phyloP scores from a whole-genome alignment of 2,888 invertebrate species.

The Aspidiotus rigidus region DNA sequence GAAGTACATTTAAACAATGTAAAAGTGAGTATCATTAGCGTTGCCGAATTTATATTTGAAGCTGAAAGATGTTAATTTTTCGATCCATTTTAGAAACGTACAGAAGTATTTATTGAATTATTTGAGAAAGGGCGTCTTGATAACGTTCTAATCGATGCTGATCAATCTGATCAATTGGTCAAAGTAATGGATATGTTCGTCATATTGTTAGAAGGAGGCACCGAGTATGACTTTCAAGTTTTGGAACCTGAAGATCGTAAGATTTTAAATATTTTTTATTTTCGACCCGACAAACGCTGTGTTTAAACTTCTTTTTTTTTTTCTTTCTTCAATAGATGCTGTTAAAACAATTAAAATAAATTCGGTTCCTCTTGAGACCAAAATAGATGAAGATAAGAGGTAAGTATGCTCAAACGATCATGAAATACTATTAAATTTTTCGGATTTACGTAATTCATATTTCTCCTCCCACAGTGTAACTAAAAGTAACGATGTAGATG shows the following conservation, averaged over 20 bases:
- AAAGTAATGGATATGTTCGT: conserved; percentile 91
- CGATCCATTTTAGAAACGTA: conserved; percentile 57
- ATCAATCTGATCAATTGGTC: conserved; percentile 69
- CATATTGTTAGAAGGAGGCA: conserved; percentile 88
- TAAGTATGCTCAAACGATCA: neutral
- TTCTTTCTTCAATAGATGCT: neutral
- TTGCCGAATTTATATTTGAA: neutral
- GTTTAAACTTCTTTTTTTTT: neutral
- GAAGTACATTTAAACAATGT: conserved; percentile 74
- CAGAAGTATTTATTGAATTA: conserved; percentile 79
- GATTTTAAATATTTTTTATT: neutral
- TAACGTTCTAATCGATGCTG: conserved; percentile 72
- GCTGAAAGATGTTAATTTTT: conserved; percentile 32
- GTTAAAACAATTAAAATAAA: conserved; percentile 9
- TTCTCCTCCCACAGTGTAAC: neutral
- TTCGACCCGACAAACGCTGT: neutral
- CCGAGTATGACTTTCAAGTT: conserved; percentile 74
- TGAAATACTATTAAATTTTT: too few species aligned
- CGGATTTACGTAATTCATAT: neutral
- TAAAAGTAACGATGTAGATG: conserved; percentile 10
- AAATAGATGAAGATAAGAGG: conserved; percentile 21
- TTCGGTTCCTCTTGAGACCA: conserved; percentile 11
- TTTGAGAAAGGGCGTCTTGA: conserved; percentile 64
- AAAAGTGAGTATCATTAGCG: conserved; percentile 51
- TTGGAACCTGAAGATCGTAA: conserved; percentile 50